Percentiles rank a stretch among this genome's conserved stretches.
Evolutionary conservation across 2,888 invertebrate species (phyloP).

Genomic region (Catonia carolina): DNA sequence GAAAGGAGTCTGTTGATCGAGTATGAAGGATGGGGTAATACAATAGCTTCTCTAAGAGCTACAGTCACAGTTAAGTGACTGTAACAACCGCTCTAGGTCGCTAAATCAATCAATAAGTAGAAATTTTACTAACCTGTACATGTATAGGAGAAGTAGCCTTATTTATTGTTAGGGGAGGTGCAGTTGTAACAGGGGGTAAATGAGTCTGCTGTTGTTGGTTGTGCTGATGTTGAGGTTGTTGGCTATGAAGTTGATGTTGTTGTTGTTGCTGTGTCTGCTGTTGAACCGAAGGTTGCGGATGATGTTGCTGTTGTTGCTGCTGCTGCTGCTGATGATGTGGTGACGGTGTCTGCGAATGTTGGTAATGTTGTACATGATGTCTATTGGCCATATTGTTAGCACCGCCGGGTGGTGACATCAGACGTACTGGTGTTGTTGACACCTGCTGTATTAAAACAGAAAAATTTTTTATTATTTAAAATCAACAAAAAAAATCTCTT

Average conservation of each 20-base stretch:
- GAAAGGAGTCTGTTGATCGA: too few relatives aligned
- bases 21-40: too few relatives aligned
- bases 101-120: too few relatives aligned
- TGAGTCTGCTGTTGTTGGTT: conserved; percentile 32
- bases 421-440: conserved; percentile 35
- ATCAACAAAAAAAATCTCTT: too few relatives aligned
- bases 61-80: too few relatives aligned
- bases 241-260: background rate
- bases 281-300: conserved; percentile 20
- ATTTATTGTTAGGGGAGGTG: conserved; percentile 30
- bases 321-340: conserved; percentile 17
- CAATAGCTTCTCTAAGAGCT: too few relatives aligned
- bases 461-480: too few relatives aligned
- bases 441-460: conserved; percentile 30
- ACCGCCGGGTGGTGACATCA: conserved; percentile 22
- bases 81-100: too few relatives aligned
- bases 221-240: conserved; percentile 27
- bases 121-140: conserved; percentile 36
- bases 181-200: conserved; percentile 31
- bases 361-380: conserved; percentile 30
- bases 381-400: background rate
- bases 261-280: conserved; percentile 24
- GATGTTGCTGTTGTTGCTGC: too few relatives aligned
- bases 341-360: conserved; percentile 35
- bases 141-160: conserved; percentile 39